phyloP scores from a whole-genome alignment of 2,113 vertebrate genomes.

The Hymenochirus boettgeri region DNA sequence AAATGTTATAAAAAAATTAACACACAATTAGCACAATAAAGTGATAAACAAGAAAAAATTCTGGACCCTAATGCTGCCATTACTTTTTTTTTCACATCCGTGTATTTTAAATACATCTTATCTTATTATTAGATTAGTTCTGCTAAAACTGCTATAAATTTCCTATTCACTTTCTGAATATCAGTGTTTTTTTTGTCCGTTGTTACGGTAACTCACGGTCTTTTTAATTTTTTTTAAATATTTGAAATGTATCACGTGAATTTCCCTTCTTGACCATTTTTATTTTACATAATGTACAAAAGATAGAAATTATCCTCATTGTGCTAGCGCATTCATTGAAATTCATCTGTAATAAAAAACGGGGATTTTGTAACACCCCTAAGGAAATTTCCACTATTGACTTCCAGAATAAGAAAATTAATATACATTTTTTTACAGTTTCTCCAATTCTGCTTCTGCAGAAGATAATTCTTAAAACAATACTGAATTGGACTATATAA shows the following conservation, averaged over 20 bases:
- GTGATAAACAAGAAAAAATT: no score
- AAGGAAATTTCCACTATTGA: conserved; percentile 41
- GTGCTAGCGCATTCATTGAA: conserved; percentile 33
- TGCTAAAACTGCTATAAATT: no score
- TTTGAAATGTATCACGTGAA: conserved; percentile 19
- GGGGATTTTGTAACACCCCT: conserved; percentile 33
- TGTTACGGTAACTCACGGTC: no score
- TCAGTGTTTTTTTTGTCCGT: no score
- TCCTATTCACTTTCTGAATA: no score
- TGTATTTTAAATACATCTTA: no score
- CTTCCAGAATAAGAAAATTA: conserved; percentile 31
- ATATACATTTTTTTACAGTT: conserved; percentile 36
- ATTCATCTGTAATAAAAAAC: conserved; percentile 34
- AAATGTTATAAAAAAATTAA: no score
- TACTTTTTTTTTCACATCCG: no score
- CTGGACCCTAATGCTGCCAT: no score
- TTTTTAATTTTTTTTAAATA: conserved; percentile 6
- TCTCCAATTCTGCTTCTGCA: conserved; percentile 16
- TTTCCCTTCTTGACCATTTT: conserved; percentile 1
- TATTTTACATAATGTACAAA: conserved; percentile 29
- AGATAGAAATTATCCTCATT: conserved; percentile 36
- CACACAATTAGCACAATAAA: no score
- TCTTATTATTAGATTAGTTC: no score
- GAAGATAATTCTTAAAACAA: conserved; percentile 42
- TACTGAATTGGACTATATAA: conserved; percentile 34